Percentiles rank a stretch among this genome's conserved stretches.
These are phyloP conservation scores for Pandemis corylana DNA, from an alignment of 2,888 invertebrate species.

Conservation along the genomic window DNA sequence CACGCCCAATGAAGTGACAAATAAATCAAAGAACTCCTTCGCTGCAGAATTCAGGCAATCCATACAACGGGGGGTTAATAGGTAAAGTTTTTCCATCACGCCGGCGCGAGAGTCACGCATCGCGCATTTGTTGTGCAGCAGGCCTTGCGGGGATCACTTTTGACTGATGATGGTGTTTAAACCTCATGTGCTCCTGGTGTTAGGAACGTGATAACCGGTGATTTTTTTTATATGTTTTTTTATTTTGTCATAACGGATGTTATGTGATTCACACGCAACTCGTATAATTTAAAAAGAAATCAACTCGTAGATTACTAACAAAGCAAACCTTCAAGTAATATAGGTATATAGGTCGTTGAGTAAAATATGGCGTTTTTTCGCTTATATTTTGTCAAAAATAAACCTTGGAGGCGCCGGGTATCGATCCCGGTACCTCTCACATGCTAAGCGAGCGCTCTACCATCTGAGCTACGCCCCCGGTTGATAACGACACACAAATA, in stretches of 20 bases:
- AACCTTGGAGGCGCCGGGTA: constrained; percentile 81
- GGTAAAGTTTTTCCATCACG: constrained; percentile 34
- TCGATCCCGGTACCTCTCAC: constrained; percentile 84
- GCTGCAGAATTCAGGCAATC: constrained; percentile 19
- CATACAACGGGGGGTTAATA: constrained; percentile 16
- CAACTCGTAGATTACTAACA: too few species aligned
- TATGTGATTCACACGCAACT: too few species aligned
- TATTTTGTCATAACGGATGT: too few species aligned
- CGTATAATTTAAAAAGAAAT: too few species aligned
- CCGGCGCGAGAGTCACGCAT: constrained; percentile 29
- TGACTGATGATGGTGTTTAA: constrained; percentile 32
- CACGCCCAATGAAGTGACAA: background rate
- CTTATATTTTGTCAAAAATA: background rate
- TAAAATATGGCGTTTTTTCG: background rate
- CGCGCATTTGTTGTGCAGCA: constrained; percentile 18
- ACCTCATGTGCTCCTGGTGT: constrained; percentile 20
- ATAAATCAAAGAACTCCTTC: constrained; percentile 22
- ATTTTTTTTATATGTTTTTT: too few species aligned
- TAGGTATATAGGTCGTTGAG: too few species aligned
- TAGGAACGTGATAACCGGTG: constrained; percentile 7
- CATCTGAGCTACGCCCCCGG: constrained; percentile 84
- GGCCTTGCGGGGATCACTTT: constrained; percentile 11
- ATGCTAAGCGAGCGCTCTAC: constrained; percentile 85
- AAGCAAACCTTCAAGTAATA: too few species aligned
- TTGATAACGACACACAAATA: background rate